Evolutionary conservation across 2,113 vertebrate genomes (phyloP).

Genomic region (Cygnus atratus): DNA sequence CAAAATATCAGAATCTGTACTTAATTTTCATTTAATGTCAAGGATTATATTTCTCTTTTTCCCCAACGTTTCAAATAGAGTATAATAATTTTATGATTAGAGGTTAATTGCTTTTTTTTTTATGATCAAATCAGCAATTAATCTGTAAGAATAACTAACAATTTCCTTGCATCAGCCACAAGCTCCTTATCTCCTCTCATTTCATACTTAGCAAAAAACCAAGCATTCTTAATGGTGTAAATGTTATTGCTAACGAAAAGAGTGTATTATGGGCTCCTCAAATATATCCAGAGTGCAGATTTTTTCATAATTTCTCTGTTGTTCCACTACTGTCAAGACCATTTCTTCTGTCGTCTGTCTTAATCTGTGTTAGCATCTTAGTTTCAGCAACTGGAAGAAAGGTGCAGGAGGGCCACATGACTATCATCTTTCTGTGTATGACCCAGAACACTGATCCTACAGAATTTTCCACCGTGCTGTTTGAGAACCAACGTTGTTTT

Average conservation of each 20-base stretch:
- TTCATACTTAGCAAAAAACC: neutral
- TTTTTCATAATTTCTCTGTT: neutral
- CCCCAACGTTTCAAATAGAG: neutral
- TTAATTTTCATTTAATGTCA: neutral
- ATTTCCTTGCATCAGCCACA: neutral
- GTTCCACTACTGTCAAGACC: neutral
- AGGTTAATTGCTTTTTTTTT: neutral
- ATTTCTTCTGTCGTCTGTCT: neutral
- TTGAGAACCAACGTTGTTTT: neutral
- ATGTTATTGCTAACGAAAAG: neutral
- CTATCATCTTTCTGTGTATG: neutral
- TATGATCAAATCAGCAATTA: neutral
- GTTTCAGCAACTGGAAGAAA: neutral
- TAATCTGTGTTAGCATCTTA: neutral
- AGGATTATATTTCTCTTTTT: accelerated
- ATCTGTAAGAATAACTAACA: neutral
- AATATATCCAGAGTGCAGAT: neutral
- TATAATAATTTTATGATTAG: neutral
- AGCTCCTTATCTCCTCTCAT: neutral
- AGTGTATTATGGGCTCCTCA: neutral
- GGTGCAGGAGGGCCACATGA: neutral
- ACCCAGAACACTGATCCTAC: neutral
- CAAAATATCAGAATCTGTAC: neutral
- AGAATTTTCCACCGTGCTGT: neutral
- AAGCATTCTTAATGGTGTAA: neutral